Base-by-base conservation (phyloP, 2,797 vertebrate species). In the Parambassis ranga region DNA sequence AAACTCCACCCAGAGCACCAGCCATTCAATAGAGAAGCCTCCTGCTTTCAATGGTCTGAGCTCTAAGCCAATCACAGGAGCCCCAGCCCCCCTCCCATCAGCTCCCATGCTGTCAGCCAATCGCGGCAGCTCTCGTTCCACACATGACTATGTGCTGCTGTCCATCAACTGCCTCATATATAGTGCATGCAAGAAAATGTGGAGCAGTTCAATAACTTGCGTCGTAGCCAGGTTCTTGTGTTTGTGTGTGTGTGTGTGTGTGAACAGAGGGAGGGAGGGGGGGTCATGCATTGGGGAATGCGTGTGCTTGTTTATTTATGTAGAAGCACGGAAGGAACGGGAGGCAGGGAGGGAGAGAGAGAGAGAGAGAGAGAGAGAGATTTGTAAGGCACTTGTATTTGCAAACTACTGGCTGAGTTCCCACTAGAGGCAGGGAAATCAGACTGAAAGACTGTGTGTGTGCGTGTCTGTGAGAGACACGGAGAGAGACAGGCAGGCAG, bases 111-210 rank as follows among this genome's bases (percentile, higher is more conserved):
- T 57, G 56, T 32, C 61, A 87, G 84, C 96, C 92, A 96, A 97
- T 96, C 82, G 61, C 78, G 64, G 71, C 77, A 56, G 69, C 63
- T 65, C 75, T 69, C 64, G 44, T 60, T 14, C 58, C 77, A 89
- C 96, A 95, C 94, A 90, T 96, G 95, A 97, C 93, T 91, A 75
- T 90, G 92, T 92, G 91, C 92, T 90, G 90, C 94, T 93, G 95
- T 95, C 95, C 90, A 88, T 96, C 94, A 96, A 92, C 88, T 83
- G 89, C 91, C 93, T 94, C 93, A 93, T 96, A 98, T 97, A 96
- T 94, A 96, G 93, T 92, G 93, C 93, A 94, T 93, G 93, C 91
- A 91, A 72, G 93, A 89, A 94, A 93, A 93, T 91, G 93, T 93
- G 93, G 91, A 88, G 91, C 91, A 87, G 91, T 91, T 92, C 91